A percentile compares a stretch with the other conserved stretches of the same genome.
Evolutionary conservation across 2,797 vertebrate species (phyloP).

Genomic region (Parauchenoglanis ngamensis): DNA sequence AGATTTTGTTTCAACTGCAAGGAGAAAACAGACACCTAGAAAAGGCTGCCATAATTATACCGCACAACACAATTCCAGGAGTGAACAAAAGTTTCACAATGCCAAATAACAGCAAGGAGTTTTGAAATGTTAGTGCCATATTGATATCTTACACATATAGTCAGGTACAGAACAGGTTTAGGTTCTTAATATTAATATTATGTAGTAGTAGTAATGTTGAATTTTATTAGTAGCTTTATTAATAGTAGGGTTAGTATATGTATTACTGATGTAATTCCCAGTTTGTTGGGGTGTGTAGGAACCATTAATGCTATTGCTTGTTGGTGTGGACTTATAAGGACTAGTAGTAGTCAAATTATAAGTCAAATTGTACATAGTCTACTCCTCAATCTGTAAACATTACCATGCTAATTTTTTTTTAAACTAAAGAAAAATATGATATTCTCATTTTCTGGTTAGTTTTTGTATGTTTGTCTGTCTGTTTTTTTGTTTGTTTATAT

Average conservation of each 20-base stretch:
- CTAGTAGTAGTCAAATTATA: not conserved
- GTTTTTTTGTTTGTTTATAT: not conserved
- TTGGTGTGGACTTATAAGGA: not conserved
- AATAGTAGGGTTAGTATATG: not conserved
- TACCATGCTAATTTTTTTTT: not conserved
- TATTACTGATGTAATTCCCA: not conserved
- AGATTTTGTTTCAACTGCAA: conserved; percentile 47
- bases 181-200: not conserved
- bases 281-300: not conserved
- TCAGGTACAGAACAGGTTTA: not conserved
- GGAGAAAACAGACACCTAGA: not conserved
- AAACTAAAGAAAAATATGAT: not conserved
- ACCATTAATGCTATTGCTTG: not conserved
- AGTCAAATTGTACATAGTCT: not conserved
- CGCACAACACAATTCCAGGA: not conserved
- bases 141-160: not conserved
- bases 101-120: not conserved
- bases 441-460: not conserved
- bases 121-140: not conserved
- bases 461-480: not conserved
- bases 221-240: not conserved
- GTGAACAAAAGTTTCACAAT: not conserved
- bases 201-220: not conserved
- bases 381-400: not conserved
- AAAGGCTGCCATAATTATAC: not conserved